Evolutionary conservation across 2,113 vertebrate species (phyloP).

Genomic region (Gila orcuttii): DNA sequence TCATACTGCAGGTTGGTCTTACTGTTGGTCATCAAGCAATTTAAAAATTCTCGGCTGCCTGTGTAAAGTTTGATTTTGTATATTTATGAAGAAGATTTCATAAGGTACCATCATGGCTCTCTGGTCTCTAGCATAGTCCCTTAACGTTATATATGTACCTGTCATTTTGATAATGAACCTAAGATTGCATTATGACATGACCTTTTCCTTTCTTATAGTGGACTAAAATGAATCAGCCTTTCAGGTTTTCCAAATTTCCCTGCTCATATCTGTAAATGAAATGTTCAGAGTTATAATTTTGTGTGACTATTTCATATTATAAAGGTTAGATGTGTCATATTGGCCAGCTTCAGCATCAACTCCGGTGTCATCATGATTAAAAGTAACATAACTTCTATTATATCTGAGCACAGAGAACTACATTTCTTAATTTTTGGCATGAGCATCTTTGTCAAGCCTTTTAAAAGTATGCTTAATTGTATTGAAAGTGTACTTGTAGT

Average conservation of each 20-base stretch:
- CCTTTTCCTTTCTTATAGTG: slow-evolving; percentile 65
- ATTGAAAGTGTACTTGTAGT: neutral
- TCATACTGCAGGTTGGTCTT: neutral
- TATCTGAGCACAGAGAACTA: neutral
- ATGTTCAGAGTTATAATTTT: slow-evolving; percentile 17
- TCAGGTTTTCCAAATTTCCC: neutral
- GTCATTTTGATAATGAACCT: slow-evolving; percentile 42
- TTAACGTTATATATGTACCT: slow-evolving; percentile 17
- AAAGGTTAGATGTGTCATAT: slow-evolving; percentile 37
- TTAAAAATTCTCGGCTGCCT: neutral
- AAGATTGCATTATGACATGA: slow-evolving; percentile 64
- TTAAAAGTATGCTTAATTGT: neutral
- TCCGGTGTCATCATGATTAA: neutral
- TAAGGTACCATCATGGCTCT: neutral
- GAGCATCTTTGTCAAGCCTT: neutral
- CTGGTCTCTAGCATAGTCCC: neutral
- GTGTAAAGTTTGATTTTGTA: neutral
- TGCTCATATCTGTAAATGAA: slow-evolving; percentile 7
- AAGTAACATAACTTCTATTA: neutral
- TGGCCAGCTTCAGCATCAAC: neutral
- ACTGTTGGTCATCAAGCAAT: neutral
- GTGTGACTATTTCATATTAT: neutral
- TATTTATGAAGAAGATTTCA: neutral
- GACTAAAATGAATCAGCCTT: neutral
- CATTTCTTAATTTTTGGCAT: neutral